Evolutionary conservation across 2,113 vertebrate genomes (phyloP), one percentile per base, ranked within the genome.

Genomic region (Hepsetus odoe): DNA sequence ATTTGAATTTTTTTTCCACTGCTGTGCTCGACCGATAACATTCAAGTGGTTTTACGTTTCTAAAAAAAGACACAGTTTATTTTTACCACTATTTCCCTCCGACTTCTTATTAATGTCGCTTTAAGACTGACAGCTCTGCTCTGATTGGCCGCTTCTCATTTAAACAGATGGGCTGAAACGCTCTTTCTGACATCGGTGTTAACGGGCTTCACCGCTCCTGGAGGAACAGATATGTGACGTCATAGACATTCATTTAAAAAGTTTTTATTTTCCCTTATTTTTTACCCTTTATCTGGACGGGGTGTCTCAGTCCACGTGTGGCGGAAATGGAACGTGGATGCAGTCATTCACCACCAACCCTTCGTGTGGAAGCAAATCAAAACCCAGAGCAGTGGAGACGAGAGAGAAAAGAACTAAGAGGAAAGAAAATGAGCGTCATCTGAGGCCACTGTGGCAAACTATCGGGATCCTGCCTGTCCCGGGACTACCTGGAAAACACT

Each of bases 321-420:
- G 33, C 75, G 59, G 77, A 83, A 59, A 82, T 82, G 75, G 87
- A 83, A 80, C 74, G 80, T 83, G 84, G 86, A 85, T 85, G 83
- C 80, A 72, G 82, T 80, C 83, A 85, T 88, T 88, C 77, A 88
- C 89, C 90, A 87, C 30, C 56, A 76, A 80, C 84, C 74, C 74
- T 79, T 44, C 85, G 79, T 79, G 44, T 86, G 79, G 82, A 79
- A 88, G 84, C 76, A 78, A 89, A 83, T 79, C 77, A 76, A 68
- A 74, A 49, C 46, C 46, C 46, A 68, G 32, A 71, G 69, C 53
- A 40, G 42, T 61, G 46, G 40, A 69, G 40, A 24, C 20, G 64
- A 12, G 26, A 56, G 49, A 40, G 53, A 76, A 55, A 28, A 77
- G n/a, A n/a, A 49, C 18, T 20, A 49, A 12, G 20, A n/a, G 28